These are phyloP conservation scores for Notolepis coatsorum DNA, from an alignment of 2,797 vertebrate species.

Conservation along the genomic window DNA sequence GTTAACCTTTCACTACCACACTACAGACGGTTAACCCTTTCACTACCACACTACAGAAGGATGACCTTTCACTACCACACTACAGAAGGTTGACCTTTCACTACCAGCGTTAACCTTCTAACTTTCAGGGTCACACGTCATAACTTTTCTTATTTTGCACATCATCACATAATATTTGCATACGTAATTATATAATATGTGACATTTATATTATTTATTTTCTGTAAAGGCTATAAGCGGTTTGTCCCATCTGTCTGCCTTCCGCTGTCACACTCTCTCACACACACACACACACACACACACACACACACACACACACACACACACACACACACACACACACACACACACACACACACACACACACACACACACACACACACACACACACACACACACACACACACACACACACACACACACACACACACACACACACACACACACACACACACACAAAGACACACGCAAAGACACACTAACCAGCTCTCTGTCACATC, in stretches of 20 bases:
- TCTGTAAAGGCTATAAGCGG: constrained; percentile 31
- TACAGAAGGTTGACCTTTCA: too few relatives aligned
- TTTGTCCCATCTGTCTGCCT: constrained; percentile 19
- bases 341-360: constrained; percentile 8
- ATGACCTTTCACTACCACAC: too few relatives aligned
- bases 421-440: neutral
- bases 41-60: too few relatives aligned
- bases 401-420: neutral
- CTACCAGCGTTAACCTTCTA: too few relatives aligned
- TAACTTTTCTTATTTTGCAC: too few relatives aligned
- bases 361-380: neutral
- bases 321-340: constrained; percentile 5
- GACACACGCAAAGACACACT: too few relatives aligned
- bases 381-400: neutral
- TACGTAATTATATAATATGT: neutral
- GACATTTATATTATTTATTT: constrained; percentile 22
- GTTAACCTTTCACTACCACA: too few relatives aligned
- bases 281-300: constrained; percentile 14
- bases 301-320: constrained; percentile 30
- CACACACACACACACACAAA: too few relatives aligned
- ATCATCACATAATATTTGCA: constrained; percentile 21
- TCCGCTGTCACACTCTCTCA: neutral
- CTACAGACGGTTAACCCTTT: too few relatives aligned
- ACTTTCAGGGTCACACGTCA: too few relatives aligned
- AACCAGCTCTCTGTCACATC: neutral